These are phyloP conservation scores for Porites divaricata DNA, from an alignment of 92 coral and sea anemone genomes.

Conservation along the genomic window DNA sequence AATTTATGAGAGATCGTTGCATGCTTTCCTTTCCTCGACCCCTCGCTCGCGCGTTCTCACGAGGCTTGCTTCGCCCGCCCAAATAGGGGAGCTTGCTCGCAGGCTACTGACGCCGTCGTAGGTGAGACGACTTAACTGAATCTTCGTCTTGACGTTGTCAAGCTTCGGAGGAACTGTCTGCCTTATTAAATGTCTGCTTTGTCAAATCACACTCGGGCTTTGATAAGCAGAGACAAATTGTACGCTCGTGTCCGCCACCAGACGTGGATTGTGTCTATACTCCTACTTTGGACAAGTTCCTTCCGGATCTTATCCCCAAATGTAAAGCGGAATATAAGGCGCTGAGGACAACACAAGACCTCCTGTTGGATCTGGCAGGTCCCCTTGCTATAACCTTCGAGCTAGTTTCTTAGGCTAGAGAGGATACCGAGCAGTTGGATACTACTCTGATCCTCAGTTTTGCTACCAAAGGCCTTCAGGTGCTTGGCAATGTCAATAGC, in stretches of 20 bases:
- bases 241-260: slow-evolving; percentile 33
- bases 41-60: too few species aligned
- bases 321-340: slow-evolving; percentile 41
- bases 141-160: slow-evolving; percentile 57
- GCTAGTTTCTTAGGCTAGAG: slow-evolving; percentile 16
- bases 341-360: slow-evolving; percentile 36
- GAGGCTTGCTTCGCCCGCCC: too few species aligned
- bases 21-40: too few species aligned
- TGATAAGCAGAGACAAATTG: slow-evolving; percentile 7
- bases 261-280: slow-evolving; percentile 60
- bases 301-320: slow-evolving; percentile 58
- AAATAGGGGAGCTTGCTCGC: too few species aligned
- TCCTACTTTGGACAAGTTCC: slow-evolving; percentile 45
- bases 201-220: too few species aligned
- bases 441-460: slow-evolving; percentile 18
- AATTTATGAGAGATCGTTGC: too few species aligned
- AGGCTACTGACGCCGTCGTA: neutral
- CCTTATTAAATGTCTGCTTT: slow-evolving; percentile 46
- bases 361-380: slow-evolving; percentile 32
- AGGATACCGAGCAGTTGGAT: slow-evolving; percentile 22
- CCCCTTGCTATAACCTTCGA: slow-evolving; percentile 23
- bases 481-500: slow-evolving; percentile 39
- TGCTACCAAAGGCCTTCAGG: slow-evolving; percentile 34
- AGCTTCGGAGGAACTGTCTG: slow-evolving; percentile 64
- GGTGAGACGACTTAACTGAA: slow-evolving; percentile 37